Conservation (phyloP, 2,888 invertebrate species). For the Micoletzkya japonica region DNA sequence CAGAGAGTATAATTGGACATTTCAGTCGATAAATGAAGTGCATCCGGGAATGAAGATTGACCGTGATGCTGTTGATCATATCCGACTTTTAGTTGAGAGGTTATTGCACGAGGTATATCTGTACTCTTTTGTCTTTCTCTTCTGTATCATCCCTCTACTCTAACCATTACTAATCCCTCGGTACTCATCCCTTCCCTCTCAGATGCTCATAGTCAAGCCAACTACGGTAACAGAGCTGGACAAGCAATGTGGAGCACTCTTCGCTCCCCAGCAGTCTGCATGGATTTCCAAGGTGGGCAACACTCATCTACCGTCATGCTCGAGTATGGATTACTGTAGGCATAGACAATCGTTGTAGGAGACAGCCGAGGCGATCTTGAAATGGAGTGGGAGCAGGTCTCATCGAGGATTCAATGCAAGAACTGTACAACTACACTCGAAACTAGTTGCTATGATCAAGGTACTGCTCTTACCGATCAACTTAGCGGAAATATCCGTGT, state of each 20-base stretch:
- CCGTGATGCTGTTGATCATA: conserved; percentile 50
- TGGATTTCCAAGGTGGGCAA: conserved; percentile 26
- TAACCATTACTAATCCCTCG: not conserved
- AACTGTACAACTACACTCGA: conserved; percentile 32
- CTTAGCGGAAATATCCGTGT: no score
- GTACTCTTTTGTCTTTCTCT: not conserved
- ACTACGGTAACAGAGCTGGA: conserved; percentile 17
- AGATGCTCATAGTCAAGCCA: conserved; percentile 20
- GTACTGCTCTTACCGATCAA: no score
- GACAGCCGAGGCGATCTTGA: not conserved
- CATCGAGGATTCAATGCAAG: conserved; percentile 11
- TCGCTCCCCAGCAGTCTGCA: conserved; percentile 19
- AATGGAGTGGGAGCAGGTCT: not conserved
- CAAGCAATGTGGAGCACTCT: conserved; percentile 11
- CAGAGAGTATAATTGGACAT: not conserved
- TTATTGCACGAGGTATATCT: conserved; percentile 41
- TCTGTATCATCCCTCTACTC: not conserved
- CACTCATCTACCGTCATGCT: no score
- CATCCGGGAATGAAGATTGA: conserved; percentile 59
- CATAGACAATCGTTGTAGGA: not conserved
- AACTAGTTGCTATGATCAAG: conserved; percentile 36
- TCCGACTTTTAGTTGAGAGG: conserved; percentile 42
- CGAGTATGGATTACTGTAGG: not conserved
- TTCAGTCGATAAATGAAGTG: conserved; percentile 45
- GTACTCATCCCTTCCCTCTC: not conserved